These are phyloP conservation scores for Zeuzera pyrina DNA, from an alignment of 2,888 invertebrate genomes.

Conservation along the genomic window DNA sequence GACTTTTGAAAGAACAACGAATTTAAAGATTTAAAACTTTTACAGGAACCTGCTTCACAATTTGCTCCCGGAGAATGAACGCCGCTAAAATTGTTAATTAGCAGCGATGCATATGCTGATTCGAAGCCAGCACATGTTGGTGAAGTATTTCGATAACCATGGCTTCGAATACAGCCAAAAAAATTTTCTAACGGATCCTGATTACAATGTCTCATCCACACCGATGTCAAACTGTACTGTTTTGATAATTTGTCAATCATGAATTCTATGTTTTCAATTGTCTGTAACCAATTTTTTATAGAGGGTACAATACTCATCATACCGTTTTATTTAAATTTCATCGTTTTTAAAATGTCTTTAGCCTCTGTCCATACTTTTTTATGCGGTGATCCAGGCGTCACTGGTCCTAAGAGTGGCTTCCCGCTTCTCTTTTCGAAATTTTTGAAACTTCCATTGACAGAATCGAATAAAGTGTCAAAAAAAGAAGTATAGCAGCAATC, in stretches of 20 bases:
- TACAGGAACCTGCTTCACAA: not conserved
- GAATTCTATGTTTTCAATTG: conserved; percentile 2
- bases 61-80: not conserved
- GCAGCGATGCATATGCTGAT: not conserved
- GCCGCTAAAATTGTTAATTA: not conserved
- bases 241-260: conserved; percentile 5
- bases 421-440: not conserved
- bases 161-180: not conserved
- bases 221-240: conserved; percentile 5
- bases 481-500: conserved; percentile 2
- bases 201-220: conserved; percentile 8
- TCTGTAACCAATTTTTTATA: not conserved
- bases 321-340: not conserved
- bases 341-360: not conserved
- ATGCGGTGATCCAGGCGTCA: not conserved
- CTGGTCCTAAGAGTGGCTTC: not conserved
- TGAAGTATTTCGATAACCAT: not conserved
- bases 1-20: too few species aligned
- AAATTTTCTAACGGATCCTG: conserved; percentile 8
- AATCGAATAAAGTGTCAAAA: conserved; percentile 1
- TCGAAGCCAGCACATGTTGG: not conserved
- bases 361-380: not conserved
- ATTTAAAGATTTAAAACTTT: too few species aligned
- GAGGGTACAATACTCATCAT: not conserved
- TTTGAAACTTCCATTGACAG: not conserved